Evolutionary conservation across 1,140 invertebrate genomes (phyloP), one percentile per base, ranked within the genome.

Genomic region (Drosophila trapezifrons): DNA sequence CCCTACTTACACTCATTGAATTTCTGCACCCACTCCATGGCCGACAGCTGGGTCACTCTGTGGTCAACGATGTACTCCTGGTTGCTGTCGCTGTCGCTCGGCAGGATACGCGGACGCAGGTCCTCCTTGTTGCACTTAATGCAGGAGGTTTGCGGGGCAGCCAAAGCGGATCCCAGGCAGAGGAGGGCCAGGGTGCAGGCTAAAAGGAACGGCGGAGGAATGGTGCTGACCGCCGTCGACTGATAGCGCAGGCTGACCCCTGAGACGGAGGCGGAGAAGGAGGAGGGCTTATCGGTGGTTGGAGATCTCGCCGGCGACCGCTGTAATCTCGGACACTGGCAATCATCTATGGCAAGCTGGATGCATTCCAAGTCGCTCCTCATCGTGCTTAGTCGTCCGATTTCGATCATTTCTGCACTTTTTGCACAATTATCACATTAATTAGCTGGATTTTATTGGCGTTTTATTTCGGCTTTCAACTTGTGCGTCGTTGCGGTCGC

Each of bases 51-150:
- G 37, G 90, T 70, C 18, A 92, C 91, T 64, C 92, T 83, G 64
- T 92, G 91, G 51, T 92, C 91, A 12, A 92, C 86, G n/a, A 59
- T 78, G 52, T 70, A 86, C 56, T 92, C 91, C 54, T 90, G 86
- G 40, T 80, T 89, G 42, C 51, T 80, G 9, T 58, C 69, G 25
- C 57, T 70, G 38, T 67, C n/a, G n/a, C n/a, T 63, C 0, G 58
- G 58, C 1, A 81, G 63, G 17, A 51, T 60, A 10, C 69, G 72
- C 17, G 64, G 46, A 18, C 62, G 55, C 25, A 84, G 52, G 45
- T 91, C 87, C 42, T 86, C 86, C 51, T 85, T 90, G 72, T 91
- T 76, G 72, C 90, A 91, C 51, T 79, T 66, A 49, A 91, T 86
- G 63, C 90, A 91, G 32, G 82, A 84, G 40, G 47, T 59, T 64